Evolutionary conservation across 2,888 invertebrate species (phyloP), one percentile per base, ranked within the genome.

Genomic region (Orgyia antiqua): DNA sequence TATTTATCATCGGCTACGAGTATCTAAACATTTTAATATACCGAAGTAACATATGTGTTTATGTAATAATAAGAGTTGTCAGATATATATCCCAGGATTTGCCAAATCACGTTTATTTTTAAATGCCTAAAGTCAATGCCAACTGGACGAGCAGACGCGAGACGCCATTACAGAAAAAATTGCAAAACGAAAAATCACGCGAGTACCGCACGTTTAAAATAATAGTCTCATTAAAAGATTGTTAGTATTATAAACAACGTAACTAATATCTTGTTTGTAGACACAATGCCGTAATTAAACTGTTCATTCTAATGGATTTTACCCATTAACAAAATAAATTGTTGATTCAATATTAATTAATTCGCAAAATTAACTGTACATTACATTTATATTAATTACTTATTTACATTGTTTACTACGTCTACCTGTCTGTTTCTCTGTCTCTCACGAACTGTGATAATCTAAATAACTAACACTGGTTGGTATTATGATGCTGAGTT

Each of bases 91-190:
- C 57, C 54, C 50, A 62, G 57, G 59, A 61, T 62, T 64, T 68
- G 62, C 63, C 58, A 66, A 69, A 66, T 68, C 65, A 58, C 46
- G 68, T 74, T 73, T 76, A 78, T 78, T 78, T 77, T 69, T 52
- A 66, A 55, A 36, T 63, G 56, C 59, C 51, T 67, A 69, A 68
- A 76, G 69, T 67, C 70, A 69, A 73, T 65, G 72, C 66, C 68
- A 66, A 51, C 42, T 54, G 57, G 57, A 55, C 53, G 49, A n/a
- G n/a, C n/a, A n/a, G n/a, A n/a, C n/a, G 46, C 44, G 48, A 25
- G 39, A 52, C 53, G 58, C 51, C 59, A 52, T 51, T 63, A 37
- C 44, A 43, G 53, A 61, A 59, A 64, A 13, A 25, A 19, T 27
- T 18, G 24, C 25, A 13, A 29, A 26, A 29, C 18, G 13, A 13